Percentiles rank a stretch among this genome's conserved stretches.
Evolutionary conservation across 35 echinoderm and acorn worm species (phyloP).

Genomic region (Diadema setosum): DNA sequence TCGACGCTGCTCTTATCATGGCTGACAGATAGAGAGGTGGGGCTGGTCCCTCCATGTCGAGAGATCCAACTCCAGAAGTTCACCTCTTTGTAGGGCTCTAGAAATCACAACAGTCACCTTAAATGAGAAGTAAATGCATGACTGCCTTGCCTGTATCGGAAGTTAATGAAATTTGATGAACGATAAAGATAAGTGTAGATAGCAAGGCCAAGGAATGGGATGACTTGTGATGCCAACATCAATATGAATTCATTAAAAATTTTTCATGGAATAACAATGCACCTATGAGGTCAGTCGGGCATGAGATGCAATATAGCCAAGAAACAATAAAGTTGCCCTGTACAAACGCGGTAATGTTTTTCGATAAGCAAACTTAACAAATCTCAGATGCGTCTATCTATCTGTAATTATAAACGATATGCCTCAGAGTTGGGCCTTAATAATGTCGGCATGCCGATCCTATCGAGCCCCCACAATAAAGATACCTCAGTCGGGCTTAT

Average conservation of each 20-base stretch:
- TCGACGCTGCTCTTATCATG: too few relatives aligned
- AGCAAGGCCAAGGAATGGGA: not conserved
- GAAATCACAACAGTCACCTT: too few relatives aligned
- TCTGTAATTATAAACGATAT: conserved; percentile 17
- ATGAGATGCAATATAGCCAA: not conserved
- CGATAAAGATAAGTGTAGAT: not conserved
- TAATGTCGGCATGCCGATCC: not conserved
- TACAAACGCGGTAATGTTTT: not conserved
- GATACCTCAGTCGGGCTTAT: not conserved
- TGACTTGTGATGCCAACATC: not conserved
- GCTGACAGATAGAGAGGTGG: too few relatives aligned
- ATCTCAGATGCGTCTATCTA: not conserved
- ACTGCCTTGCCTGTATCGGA: not conserved
- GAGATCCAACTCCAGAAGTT: too few relatives aligned
- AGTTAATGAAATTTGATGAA: conserved; percentile 28
- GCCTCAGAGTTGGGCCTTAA: conserved; percentile 2
- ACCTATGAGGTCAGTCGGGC: not conserved
- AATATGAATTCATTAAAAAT: conserved; percentile 20
- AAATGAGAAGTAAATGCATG: conserved; percentile 1
- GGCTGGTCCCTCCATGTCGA: too few relatives aligned
- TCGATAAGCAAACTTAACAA: conserved; percentile 16
- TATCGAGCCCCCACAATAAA: not conserved
- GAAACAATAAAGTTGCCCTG: not conserved
- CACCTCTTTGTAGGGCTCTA: too few relatives aligned
- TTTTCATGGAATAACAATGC: not conserved